These are phyloP conservation scores for Stigmatopora nigra DNA, from an alignment of 2,113 vertebrate species.

Conservation along the genomic window DNA sequence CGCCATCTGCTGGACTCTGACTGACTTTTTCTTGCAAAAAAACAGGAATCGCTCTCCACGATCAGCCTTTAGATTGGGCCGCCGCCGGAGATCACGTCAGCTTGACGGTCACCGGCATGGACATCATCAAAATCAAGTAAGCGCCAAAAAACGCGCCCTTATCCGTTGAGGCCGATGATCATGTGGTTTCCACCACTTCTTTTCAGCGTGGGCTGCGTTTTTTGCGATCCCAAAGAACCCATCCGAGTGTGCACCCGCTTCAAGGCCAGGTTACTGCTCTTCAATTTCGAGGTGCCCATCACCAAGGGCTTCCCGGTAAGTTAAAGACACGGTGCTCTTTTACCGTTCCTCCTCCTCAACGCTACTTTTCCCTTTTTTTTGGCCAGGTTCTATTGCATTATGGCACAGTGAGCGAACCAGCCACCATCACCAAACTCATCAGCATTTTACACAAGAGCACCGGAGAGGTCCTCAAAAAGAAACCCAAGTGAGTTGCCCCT, in stretches of 20 bases:
- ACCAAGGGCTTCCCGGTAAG: constrained; percentile 97
- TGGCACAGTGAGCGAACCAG: constrained; percentile 93
- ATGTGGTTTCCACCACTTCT: neutral
- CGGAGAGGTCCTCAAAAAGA: constrained; percentile 93
- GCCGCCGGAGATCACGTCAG: constrained; percentile 95
- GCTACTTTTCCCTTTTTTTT: too few relatives aligned
- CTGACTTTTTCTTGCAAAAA: constrained; percentile 11
- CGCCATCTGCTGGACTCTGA: constrained; percentile 56
- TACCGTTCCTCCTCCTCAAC: too few relatives aligned
- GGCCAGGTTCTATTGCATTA: constrained; percentile 89
- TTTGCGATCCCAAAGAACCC: constrained; percentile 87
- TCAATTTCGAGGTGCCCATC: constrained; percentile 91
- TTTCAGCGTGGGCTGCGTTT: constrained; percentile 86
- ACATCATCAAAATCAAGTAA: constrained; percentile 99
- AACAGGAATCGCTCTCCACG: constrained; percentile 90
- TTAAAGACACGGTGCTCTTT: neutral
- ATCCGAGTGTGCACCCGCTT: constrained; percentile 87
- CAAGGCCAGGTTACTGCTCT: constrained; percentile 89
- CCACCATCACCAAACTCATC: constrained; percentile 82
- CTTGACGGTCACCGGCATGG: constrained; percentile 95
- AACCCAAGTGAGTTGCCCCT: constrained; percentile 85
- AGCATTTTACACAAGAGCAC: constrained; percentile 92
- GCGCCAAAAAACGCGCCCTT: neutral
- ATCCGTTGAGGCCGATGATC: neutral
- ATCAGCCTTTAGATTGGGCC: constrained; percentile 92